Evolutionary conservation across 2,888 invertebrate species (phyloP).

Genomic region (Caradrina clavipalpis): DNA sequence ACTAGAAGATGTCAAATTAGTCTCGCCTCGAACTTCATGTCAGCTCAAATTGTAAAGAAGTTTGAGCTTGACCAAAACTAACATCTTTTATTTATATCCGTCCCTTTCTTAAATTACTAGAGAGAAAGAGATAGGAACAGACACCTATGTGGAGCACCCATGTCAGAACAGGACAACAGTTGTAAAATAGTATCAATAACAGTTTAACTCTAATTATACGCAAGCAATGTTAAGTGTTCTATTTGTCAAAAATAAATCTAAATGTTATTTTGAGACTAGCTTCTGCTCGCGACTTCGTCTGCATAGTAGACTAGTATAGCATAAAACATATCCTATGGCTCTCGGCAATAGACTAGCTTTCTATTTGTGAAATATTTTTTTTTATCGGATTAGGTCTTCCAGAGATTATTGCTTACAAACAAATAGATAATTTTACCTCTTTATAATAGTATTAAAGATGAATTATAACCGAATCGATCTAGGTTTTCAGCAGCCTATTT

Average conservation of each 20-base stretch:
- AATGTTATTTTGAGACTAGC: neutral
- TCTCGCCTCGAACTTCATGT: neutral
- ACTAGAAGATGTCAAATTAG: neutral
- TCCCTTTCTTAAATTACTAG: neutral
- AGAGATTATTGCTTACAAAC: no score
- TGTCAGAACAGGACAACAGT: constrained; percentile 33
- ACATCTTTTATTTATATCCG: neutral
- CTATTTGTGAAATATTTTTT: no score
- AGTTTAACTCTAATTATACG: constrained; percentile 35
- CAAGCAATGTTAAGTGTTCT: constrained; percentile 25
- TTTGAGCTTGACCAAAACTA: neutral
- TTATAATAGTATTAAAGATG: no score
- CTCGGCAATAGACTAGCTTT: no score
- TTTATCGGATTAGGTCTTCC: no score
- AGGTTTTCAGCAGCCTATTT: no score
- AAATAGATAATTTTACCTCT: no score
- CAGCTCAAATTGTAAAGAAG: neutral
- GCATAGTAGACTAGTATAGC: neutral
- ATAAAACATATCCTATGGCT: no score
- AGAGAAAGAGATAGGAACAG: no score
- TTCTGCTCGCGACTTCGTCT: neutral
- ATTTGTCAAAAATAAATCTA: constrained; percentile 39
- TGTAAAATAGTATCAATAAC: constrained; percentile 51
- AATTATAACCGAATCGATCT: no score
- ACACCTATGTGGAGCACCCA: constrained; percentile 24